These are phyloP conservation scores for Channa maculata DNA, from an alignment of 2,113 vertebrate genomes.

Conservation along the genomic window DNA sequence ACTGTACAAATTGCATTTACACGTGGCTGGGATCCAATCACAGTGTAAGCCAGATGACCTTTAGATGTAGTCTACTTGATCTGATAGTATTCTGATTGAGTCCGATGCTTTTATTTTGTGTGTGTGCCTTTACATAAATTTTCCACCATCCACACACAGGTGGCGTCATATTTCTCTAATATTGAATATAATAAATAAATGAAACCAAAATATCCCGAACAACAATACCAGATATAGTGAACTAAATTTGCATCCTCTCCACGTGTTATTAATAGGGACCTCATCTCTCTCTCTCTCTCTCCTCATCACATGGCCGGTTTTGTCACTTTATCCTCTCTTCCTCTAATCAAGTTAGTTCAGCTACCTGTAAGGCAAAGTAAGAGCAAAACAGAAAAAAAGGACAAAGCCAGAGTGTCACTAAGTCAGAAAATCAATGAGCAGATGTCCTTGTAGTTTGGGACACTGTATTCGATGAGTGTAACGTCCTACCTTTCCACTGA, in stretches of 20 bases:
- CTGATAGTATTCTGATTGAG: not conserved
- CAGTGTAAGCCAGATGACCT: not conserved
- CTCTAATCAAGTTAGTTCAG: conserved; percentile 18
- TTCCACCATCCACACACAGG: no score
- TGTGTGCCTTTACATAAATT: not conserved
- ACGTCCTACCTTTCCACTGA: not conserved
- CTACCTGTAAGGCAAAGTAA: conserved; percentile 25
- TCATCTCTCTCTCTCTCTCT: not conserved
- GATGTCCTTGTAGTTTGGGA: conserved; percentile 5
- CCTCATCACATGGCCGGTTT: not conserved
- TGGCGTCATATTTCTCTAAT: not conserved
- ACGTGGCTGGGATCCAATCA: conserved; percentile 4
- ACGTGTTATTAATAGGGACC: conserved; percentile 15
- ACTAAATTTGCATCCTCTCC: conserved; percentile 22
- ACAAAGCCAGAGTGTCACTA: conserved; percentile 19
- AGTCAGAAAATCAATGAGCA: conserved; percentile 19
- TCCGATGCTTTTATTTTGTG: not conserved
- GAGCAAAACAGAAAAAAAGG: conserved; percentile 24
- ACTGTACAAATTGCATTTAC: not conserved
- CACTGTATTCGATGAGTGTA: not conserved
- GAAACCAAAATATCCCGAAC: no score
- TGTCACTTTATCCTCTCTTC: conserved; percentile 2
- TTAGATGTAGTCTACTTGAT: not conserved
- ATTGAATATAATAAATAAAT: no score
- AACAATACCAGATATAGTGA: no score